Evolutionary conservation across 2,888 invertebrate genomes (phyloP).

Genomic region (Leptopilina drosophilae): DNA sequence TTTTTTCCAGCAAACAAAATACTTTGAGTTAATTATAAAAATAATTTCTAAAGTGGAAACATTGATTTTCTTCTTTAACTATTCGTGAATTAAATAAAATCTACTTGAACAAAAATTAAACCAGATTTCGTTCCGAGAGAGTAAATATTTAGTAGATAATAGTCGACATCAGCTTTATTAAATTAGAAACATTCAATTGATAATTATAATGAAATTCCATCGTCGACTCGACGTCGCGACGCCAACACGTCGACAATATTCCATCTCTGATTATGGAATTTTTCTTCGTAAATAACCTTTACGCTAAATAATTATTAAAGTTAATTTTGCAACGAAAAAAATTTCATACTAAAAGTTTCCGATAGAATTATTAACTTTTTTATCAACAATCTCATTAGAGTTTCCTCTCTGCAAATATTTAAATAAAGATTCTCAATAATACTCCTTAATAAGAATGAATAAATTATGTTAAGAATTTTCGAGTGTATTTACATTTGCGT

Average conservation of each 20-base stretch:
- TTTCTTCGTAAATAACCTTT: neutral
- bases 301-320: neutral
- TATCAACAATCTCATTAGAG: neutral
- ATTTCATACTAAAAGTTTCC: neutral
- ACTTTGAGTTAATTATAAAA: too few relatives aligned
- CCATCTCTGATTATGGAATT: neutral
- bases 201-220: slow-evolving; percentile 33
- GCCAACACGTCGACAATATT: neutral
- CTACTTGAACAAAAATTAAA: too few relatives aligned
- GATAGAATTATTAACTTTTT: neutral
- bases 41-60: too few relatives aligned
- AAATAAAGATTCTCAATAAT: neutral
- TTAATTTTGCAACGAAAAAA: neutral
- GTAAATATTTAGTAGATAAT: too few relatives aligned
- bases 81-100: too few relatives aligned
- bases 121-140: too few relatives aligned
- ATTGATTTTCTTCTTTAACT: too few relatives aligned
- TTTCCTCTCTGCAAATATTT: neutral
- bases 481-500: slow-evolving; percentile 13
- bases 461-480: slow-evolving; percentile 14
- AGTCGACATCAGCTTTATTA: neutral
- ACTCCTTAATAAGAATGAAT: slow-evolving; percentile 11
- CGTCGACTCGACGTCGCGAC: slow-evolving; percentile 23
- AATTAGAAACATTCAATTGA: neutral
- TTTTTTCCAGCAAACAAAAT: too few relatives aligned